Evolutionary conservation across 2,113 vertebrate genomes (phyloP).

Genomic region (Cyphomyrus discorhynchus): DNA sequence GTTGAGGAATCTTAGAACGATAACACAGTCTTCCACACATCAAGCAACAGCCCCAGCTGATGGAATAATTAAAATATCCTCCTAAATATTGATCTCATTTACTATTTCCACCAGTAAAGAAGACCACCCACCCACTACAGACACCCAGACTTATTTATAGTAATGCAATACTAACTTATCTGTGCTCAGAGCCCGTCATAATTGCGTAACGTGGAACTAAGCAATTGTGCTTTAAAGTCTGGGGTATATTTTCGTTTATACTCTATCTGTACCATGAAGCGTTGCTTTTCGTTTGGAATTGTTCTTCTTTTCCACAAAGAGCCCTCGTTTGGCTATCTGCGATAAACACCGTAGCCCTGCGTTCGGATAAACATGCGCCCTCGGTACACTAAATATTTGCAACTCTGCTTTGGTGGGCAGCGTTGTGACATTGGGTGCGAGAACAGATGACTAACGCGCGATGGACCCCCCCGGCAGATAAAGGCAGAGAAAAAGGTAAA

Average conservation of each 20-base stretch:
- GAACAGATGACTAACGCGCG: conserved; percentile 41
- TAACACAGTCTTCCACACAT: conserved; percentile 16
- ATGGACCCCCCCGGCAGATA: conserved; percentile 47
- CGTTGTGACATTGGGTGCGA: conserved; percentile 59
- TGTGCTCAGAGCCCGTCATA: conserved; percentile 62
- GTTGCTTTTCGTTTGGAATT: conserved; percentile 62
- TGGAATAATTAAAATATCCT: conserved; percentile 76
- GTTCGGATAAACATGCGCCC: conserved; percentile 65
- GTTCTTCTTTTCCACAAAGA: conserved; percentile 51
- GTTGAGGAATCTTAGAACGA: conserved; percentile 18
- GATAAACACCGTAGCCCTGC: conserved; percentile 66
- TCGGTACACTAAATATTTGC: conserved; percentile 69
- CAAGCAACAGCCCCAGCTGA: conserved; percentile 44
- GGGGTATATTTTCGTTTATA: conserved; percentile 57
- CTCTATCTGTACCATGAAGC: conserved; percentile 63
- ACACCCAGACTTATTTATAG: conserved; percentile 63
- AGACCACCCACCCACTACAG: conserved; percentile 83
- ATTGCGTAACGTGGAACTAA: conserved; percentile 58
- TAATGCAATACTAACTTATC: conserved; percentile 73
- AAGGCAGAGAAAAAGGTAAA: neutral
- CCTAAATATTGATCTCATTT: conserved; percentile 79
- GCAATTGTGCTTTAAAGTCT: conserved; percentile 46
- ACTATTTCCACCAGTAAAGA: conserved; percentile 62
- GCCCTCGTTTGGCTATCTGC: conserved; percentile 60
- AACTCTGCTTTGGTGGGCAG: conserved; percentile 51